Percentiles rank a stretch among this genome's conserved stretches.
Evolutionary conservation across 2,888 invertebrate species (phyloP).

Genomic region (Miltochrista miniata): DNA sequence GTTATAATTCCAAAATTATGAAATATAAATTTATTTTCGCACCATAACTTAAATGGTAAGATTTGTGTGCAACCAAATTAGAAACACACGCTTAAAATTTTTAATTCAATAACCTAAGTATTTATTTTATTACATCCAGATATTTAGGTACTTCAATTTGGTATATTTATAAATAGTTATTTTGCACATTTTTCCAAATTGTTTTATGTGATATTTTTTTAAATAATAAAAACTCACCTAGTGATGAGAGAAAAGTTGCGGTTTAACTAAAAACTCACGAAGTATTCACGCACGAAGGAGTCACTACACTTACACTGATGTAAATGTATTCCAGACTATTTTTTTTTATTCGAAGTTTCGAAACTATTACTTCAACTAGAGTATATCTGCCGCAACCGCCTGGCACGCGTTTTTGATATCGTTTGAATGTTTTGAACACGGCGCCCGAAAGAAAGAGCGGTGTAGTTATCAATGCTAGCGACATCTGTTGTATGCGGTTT

Average conservation of each 20-base stretch:
- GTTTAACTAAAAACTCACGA: constrained; percentile 20
- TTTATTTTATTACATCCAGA: too few species aligned
- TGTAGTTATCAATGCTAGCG: constrained; percentile 37
- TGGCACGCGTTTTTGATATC: constrained; percentile 73
- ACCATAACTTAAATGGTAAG: too few species aligned
- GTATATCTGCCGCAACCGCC: constrained; percentile 50
- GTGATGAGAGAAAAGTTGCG: constrained; percentile 13
- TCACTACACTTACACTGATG: constrained; percentile 32
- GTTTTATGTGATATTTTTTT: too few species aligned
- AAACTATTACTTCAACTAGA: constrained; percentile 16
- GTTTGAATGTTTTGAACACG: constrained; percentile 76
- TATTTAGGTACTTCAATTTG: too few species aligned
- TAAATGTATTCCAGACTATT: constrained; percentile 12
- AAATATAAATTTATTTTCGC: too few species aligned
- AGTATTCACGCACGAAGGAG: constrained; percentile 10
- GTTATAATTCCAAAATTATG: too few species aligned
- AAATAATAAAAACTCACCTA: constrained; percentile 20
- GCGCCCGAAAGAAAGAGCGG: constrained; percentile 53
- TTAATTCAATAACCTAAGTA: too few species aligned
- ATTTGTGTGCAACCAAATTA: too few species aligned
- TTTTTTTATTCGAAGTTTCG: constrained; percentile 11
- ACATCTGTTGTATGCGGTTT: constrained; percentile 39
- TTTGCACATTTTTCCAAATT: too few species aligned
- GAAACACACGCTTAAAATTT: too few species aligned
- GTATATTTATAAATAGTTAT: too few species aligned